These are phyloP conservation scores for Agrotis ipsilon DNA, from an alignment of 2,888 invertebrate species.

Conservation along the genomic window DNA sequence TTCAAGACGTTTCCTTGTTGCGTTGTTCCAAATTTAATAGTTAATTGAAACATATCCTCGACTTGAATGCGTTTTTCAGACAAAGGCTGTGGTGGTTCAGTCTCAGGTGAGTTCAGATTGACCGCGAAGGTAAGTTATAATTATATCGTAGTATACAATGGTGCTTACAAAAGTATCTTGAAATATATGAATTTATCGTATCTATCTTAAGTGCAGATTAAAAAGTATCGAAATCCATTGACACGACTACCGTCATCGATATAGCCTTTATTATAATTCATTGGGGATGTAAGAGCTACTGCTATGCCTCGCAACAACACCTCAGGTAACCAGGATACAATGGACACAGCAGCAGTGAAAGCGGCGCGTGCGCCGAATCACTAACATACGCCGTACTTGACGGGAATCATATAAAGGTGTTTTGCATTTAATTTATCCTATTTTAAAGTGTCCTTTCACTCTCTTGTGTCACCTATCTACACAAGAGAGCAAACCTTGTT, in stretches of 20 bases:
- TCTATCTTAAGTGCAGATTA: too few relatives aligned
- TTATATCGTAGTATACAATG: background rate
- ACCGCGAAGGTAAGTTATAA: background rate
- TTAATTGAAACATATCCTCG: background rate
- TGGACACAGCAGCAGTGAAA: constrained; percentile 83
- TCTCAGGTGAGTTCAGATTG: too few relatives aligned
- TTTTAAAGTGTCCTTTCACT: constrained; percentile 86
- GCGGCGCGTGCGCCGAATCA: constrained; percentile 85
- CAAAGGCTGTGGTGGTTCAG: background rate
- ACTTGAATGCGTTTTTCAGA: background rate
- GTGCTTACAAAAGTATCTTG: background rate
- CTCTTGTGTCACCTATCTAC: background rate
- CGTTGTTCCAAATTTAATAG: constrained; percentile 52
- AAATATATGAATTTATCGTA: too few relatives aligned
- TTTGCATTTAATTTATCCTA: constrained; percentile 87
- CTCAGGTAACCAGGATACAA: constrained; percentile 80
- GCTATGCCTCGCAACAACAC: constrained; percentile 35
- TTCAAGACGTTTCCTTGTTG: constrained; percentile 56
- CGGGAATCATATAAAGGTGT: constrained; percentile 83
- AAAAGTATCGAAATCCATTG: background rate
- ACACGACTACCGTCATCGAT: constrained; percentile 1
- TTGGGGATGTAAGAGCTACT: constrained; percentile 50
- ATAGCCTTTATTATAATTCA: constrained; percentile 43
- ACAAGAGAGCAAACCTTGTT: constrained; percentile 6
- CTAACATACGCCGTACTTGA: constrained; percentile 80